Percentiles rank a stretch among this genome's conserved stretches.
phyloP scores from a whole-genome alignment of 2,113 vertebrate species.

The Nibea albiflora region DNA sequence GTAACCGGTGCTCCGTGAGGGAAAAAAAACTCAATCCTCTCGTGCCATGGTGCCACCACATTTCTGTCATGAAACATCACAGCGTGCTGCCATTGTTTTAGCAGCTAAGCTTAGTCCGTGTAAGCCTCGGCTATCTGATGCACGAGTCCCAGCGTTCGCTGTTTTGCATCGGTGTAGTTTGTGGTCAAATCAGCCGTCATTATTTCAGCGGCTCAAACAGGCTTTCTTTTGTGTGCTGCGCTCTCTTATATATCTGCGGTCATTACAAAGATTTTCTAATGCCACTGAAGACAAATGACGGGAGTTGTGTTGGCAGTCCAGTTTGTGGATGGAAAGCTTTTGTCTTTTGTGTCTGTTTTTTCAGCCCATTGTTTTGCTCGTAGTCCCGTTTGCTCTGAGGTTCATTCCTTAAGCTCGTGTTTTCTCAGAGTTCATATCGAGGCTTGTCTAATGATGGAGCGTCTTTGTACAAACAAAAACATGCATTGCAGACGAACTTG shows the following conservation, averaged over 20 bases:
- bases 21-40: background rate
- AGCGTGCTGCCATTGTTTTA: conserved; percentile 6
- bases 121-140: conserved; percentile 18
- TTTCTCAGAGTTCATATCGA: conserved; percentile 6
- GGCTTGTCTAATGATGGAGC: conserved; percentile 13
- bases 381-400: background rate
- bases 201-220: conserved; percentile 14
- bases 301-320: conserved; percentile 30
- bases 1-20: background rate
- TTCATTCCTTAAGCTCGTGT: background rate
- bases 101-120: background rate
- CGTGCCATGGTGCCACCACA: too few species aligned
- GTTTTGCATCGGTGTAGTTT: conserved; percentile 44
- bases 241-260: conserved; percentile 27
- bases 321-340: conserved; percentile 10
- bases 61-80: background rate
- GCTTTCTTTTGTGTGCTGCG: conserved; percentile 31
- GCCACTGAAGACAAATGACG: conserved; percentile 6
- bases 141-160: conserved; percentile 2
- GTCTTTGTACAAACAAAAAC: conserved; percentile 7
- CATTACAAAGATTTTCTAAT: conserved; percentile 54
- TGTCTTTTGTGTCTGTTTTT: background rate
- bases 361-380: background rate
- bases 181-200: conserved; percentile 9
- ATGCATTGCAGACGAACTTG: conserved; percentile 1